Conservation (phyloP, 92 coral and sea anemone genomes). For the Zoanthus sansibaricus region DNA sequence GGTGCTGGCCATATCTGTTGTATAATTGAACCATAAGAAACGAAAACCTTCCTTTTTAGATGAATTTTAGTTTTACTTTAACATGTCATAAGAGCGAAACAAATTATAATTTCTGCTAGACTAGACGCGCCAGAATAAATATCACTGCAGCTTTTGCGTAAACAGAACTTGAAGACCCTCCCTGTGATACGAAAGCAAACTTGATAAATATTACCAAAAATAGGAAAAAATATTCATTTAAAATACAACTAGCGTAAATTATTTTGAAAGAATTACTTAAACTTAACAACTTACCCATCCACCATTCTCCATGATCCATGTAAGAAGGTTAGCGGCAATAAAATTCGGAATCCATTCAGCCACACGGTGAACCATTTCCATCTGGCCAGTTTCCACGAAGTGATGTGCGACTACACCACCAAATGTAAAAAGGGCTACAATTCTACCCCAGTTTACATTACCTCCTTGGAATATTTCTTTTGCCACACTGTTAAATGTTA, state of each 20-base stretch:
- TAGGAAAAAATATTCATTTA: conserved; percentile 45
- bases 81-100: background rate
- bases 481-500: conserved; percentile 90
- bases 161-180: conserved; percentile 34
- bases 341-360: conserved; percentile 84
- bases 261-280: background rate
- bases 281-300: conserved; percentile 89
- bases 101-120: conserved; percentile 32
- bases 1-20: background rate
- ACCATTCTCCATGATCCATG: conserved; percentile 93
- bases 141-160: conserved; percentile 30
- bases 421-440: conserved; percentile 95
- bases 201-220: conserved; percentile 62
- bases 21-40: background rate
- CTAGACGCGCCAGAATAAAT: conserved; percentile 45
- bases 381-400: conserved; percentile 92
- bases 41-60: background rate
- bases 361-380: conserved; percentile 91
- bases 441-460: conserved; percentile 93
- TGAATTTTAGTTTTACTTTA: background rate
- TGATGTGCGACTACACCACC: conserved; percentile 98
- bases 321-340: conserved; percentile 83
- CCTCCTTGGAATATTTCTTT: conserved; percentile 95
- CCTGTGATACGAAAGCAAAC: conserved; percentile 7
- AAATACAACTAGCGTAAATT: background rate